Base-by-base conservation (phyloP, 2,888 invertebrate species). In the Cotesia congregata region DNA sequence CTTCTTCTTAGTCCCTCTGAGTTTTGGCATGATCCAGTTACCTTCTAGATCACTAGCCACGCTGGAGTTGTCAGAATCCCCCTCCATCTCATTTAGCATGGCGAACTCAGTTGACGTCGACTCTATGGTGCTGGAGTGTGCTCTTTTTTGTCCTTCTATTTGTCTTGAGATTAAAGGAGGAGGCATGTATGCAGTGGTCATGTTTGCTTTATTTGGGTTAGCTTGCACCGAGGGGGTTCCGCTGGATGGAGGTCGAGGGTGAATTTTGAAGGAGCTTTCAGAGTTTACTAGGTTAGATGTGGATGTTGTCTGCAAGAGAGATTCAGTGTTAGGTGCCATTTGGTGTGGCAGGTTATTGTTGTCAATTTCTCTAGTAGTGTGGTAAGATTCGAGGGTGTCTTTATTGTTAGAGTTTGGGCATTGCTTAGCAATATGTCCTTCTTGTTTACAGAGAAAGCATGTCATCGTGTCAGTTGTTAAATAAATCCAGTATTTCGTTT, bases 371-470 rank as follows among this genome's bases (percentile, higher is more conserved):
- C 9, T n/a, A 30, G 6, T 7, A 39, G 50, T 61, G 0, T 3
- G 30, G 30, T 30, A 30, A 30, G 30, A 30, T 30, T 30, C 30
- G 3, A 3, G 30, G 59, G 70, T 71, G 1, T 38, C 38, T 7
- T 9, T 3, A 9, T 7, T 50, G 50, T 12, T 12, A 6, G 1
- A 1, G 6, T 50, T 50, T n/a, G 71, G 71, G 20, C 71, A 71
- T 12, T 50, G n/a, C 9, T 2, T 71, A 61, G 71, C 71, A 3
- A 71, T 60, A 7, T 71, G 61, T 7, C 71, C 61, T 50, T 9
- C 59, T 59, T 50, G 30, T 20, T 71, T 71, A 15, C 71, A 71
- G 1, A 71, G 4, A 71, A 61, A 71, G 71, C 71, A 71, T 50
- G 7, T 50, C 12, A 50, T 1, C 50, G 50, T 50, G 7, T 50